Conservation (phyloP, 2,888 invertebrate species). For the Aporophyla nigra region DNA sequence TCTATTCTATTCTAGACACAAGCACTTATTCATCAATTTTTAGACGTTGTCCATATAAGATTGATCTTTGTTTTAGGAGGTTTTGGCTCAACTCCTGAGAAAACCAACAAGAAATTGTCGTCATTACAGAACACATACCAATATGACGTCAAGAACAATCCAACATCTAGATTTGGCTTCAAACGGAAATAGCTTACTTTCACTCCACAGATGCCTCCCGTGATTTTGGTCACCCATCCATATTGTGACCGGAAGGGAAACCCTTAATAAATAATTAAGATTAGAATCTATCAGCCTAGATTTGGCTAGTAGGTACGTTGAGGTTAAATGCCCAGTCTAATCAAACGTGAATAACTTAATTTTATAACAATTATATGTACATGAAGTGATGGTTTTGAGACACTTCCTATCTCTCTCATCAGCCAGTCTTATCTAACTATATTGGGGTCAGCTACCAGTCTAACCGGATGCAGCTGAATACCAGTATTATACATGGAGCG, state of each 20-base stretch:
- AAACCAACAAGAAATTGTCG: background rate
- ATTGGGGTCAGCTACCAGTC: too few species aligned
- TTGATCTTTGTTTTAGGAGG: background rate
- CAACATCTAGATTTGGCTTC: slow-evolving; percentile 1
- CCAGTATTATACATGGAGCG: too few species aligned
- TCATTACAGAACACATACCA: background rate
- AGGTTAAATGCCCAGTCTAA: background rate
- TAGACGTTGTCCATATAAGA: too few species aligned
- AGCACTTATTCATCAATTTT: too few species aligned
- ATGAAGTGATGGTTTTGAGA: background rate
- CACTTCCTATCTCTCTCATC: too few species aligned
- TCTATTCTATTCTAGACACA: too few species aligned
- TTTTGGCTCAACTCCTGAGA: background rate
- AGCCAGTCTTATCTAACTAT: too few species aligned
- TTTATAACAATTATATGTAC: background rate
- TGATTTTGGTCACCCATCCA: slow-evolving; percentile 47
- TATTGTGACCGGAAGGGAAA: slow-evolving; percentile 42
- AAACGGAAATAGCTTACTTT: slow-evolving; percentile 41
- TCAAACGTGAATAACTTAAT: too few species aligned
- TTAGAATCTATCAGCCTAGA: slow-evolving; percentile 3
- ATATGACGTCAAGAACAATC: background rate
- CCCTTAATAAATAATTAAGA: background rate
- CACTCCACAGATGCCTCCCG: slow-evolving; percentile 5
- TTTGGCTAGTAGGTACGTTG: background rate
- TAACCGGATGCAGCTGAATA: too few species aligned